Conservation (phyloP, 2,113 vertebrate species). For the Bombycilla garrulus region DNA sequence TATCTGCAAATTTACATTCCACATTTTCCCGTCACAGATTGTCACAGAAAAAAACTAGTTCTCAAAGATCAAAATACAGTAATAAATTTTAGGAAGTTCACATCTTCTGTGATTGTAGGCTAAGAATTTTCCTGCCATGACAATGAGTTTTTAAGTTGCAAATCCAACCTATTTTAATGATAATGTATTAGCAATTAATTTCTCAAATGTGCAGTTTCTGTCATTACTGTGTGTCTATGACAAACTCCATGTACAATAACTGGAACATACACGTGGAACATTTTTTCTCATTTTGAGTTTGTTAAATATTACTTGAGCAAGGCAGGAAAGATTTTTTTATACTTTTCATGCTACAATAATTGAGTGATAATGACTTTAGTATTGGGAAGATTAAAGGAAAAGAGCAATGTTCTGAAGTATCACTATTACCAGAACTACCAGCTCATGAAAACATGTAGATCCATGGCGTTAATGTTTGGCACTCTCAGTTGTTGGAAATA, state of each 20-base stretch:
- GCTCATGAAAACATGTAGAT: background rate
- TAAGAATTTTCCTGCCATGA: background rate
- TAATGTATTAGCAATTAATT: background rate
- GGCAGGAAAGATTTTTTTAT: constrained; percentile 62
- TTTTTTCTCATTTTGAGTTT: constrained; percentile 47
- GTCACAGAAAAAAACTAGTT: background rate
- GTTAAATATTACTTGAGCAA: constrained; percentile 65
- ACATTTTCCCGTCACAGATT: background rate
- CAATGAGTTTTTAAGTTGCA: background rate
- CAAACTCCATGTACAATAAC: background rate
- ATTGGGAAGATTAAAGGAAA: constrained; percentile 70
- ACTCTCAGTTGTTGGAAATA: background rate
- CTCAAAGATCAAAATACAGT: background rate
- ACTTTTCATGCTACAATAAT: constrained; percentile 77
- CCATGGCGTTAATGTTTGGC: accelerated
- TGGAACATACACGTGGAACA: background rate
- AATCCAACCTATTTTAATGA: background rate
- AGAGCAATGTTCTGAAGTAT: constrained; percentile 54
- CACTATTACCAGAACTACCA: background rate
- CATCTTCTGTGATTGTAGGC: background rate
- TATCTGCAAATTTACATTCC: background rate
- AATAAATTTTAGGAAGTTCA: background rate
- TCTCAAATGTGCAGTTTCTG: background rate
- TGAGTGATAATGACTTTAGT: constrained; percentile 75
- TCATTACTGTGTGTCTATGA: background rate